Evolutionary conservation across 35 echinoderm and acorn worm genomes (phyloP), one percentile per base, ranked within the genome.

Genomic region (Heliocidaris tuberculata): DNA sequence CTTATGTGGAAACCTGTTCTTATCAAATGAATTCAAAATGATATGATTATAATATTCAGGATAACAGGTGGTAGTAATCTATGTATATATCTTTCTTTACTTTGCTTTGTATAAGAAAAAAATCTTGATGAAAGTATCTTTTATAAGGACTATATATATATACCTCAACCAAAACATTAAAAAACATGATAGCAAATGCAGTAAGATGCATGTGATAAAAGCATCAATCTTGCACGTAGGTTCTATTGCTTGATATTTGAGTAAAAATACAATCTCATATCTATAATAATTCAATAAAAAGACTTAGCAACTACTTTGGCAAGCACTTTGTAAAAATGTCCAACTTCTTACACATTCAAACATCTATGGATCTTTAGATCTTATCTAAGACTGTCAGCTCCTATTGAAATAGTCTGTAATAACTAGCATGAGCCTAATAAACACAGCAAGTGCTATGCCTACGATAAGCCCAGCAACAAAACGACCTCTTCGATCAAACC

Each of bases 381-480:
- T 78, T 24, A n/a, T 78, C 65, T 78, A 78, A 27, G 65, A 21
- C 65, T 78, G 65, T 78, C 65, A 78, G 19, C 65, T 78, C 6
- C 65, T 78, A 78, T 24, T 27, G 21, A 78, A 27, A 78, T 78
- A 78, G 65, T 78, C 21, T 78, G 65, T 78, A 78, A 78, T 30
- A 54, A 13, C 50, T 19, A 93, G 91, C n/a, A 30, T n/a, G 11
- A 93, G 19, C 48, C 91, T 93, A 13, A 93, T 30, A 52, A 49
- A 49, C 47, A 86, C 42, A 48, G 94, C 97, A n/a, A 98, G 7
- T 31, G 95, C 49, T 52, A 98, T 86, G 24, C 97, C 97, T 71
- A 98, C 71, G 11, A 98, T 24, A 32, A 98, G 31, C 31, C 97
- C 93, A 13, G 92, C 86, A 49, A 95, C 24, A 70, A 98, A 96